These are phyloP conservation scores for Lepidotrigona ventralis DNA, from an alignment of 1,140 invertebrate species.

Conservation along the genomic window DNA sequence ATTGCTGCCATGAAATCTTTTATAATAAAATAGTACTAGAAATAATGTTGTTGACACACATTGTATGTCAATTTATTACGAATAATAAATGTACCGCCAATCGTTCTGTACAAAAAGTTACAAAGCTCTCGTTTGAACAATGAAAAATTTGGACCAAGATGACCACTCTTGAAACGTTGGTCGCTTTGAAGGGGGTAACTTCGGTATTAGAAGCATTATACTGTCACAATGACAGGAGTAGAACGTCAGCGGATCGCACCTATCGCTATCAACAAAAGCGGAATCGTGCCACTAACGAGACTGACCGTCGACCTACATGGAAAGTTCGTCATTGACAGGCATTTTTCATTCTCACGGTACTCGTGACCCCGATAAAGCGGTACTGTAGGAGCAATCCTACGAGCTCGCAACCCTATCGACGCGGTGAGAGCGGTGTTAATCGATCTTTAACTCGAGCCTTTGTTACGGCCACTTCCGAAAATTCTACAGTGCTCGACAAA, in stretches of 20 bases:
- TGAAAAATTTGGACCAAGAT: slow-evolving; percentile 5
- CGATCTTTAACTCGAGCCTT: slow-evolving; percentile 19
- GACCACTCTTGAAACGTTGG: background rate
- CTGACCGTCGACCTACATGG: slow-evolving; percentile 34
- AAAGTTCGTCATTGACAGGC: slow-evolving; percentile 15
- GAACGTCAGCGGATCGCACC: background rate
- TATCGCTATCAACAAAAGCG: slow-evolving; percentile 15
- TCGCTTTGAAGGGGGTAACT: background rate
- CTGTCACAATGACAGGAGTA: background rate
- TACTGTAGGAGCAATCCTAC: slow-evolving; percentile 1
- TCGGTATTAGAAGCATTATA: background rate
- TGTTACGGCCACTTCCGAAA: background rate
- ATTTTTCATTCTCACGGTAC: slow-evolving; percentile 26
- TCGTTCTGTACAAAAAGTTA: background rate
- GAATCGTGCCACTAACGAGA: slow-evolving; percentile 4
- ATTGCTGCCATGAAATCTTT: background rate
- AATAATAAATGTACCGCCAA: no score
- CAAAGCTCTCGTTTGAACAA: background rate
- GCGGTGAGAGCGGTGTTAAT: slow-evolving; percentile 7
- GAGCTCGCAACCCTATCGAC: slow-evolving; percentile 2
- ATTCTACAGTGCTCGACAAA: background rate
- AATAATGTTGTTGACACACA: background rate
- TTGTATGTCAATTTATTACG: no score
- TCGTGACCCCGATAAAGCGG: slow-evolving; percentile 32
- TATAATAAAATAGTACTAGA: no score